These are phyloP conservation scores for Sogatella furcifera DNA, from an alignment of 1,140 invertebrate genomes.

Conservation along the genomic window DNA sequence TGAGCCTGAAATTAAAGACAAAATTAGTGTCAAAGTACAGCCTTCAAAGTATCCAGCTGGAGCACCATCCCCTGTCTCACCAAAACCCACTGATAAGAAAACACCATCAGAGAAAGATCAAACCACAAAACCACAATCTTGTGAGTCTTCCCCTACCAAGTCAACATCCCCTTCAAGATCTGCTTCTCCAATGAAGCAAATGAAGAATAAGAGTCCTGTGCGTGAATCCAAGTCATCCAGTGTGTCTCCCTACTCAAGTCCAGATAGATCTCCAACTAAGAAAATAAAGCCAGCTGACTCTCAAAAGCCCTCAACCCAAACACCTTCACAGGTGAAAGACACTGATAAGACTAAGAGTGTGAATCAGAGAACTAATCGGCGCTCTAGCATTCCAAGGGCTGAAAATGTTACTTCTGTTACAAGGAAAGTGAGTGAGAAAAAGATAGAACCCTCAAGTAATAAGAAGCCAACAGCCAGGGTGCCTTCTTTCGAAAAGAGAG, in stretches of 20 bases:
- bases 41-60: background rate
- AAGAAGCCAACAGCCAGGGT: background rate
- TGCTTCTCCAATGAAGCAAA: background rate
- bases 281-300: background rate
- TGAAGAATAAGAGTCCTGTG: background rate
- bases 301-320: background rate
- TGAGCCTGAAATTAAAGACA: slow-evolving; percentile 15
- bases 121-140: background rate
- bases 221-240: slow-evolving; percentile 13
- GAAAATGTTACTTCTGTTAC: slow-evolving; percentile 10
- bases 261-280: slow-evolving; percentile 13
- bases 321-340: background rate
- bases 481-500: slow-evolving; percentile 1
- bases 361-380: slow-evolving; percentile 7
- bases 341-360: background rate
- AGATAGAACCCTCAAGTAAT: slow-evolving; percentile 3
- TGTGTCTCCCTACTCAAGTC: slow-evolving; percentile 20
- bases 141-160: background rate
- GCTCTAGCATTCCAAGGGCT: slow-evolving; percentile 18
- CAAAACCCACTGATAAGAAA: slow-evolving; percentile 22
- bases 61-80: slow-evolving; percentile 5
- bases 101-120: slow-evolving; percentile 5
- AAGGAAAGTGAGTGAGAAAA: slow-evolving; percentile 8
- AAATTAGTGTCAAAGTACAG: slow-evolving; percentile 9
- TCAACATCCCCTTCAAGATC: background rate